Evolutionary conservation across 2,797 vertebrate species (phyloP), one percentile per base, ranked within the genome.

Genomic region (Lithobates sylvaticus): DNA sequence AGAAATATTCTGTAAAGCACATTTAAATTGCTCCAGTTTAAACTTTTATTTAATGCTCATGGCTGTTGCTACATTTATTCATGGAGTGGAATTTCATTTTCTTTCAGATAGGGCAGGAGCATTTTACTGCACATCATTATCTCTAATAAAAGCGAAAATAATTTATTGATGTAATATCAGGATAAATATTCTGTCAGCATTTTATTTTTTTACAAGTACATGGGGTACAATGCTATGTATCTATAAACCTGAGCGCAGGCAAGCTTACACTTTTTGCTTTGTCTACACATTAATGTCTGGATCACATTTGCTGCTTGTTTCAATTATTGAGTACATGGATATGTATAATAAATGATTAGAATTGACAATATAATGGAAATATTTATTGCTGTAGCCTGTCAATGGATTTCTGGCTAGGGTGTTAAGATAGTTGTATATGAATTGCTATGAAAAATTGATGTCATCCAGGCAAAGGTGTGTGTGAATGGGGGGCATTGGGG

Each of bases 1-100:
- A 78, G 26, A 64, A 78, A 78, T 36, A 47, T 73, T 84, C 58
- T 80, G 36, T 29, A 58, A 75, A 76, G 36, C 7, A 44, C 70
- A 64, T 47, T 50, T 70, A 42, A 42, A 86, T 70, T 81, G 23
- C n/a, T 23, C 34, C 34, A 26, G 6, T 39, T 76, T 39, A 54
- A 76, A 39, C 29, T 26, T 44, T 42, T 72, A 72, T 71, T 78
- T 77, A 61, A 58, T 78, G 47, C 70, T 76, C 23, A 29, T 23
- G 47, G 29, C 2, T 44, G 61, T 58, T 58, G 73, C 58, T 84
- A 76, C 21, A 32, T 69, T 68, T 15, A 58, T 77, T 27, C 3
- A 44, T 78, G 18, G 67, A 29, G 58, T 58, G 39, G 47, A 8
- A 44, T 47, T 81, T 73, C 8, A 42, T 81, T 21, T 21, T 4